Evolutionary conservation across 2,797 vertebrate genomes (phyloP).

Genomic region (Muraenolepis orangiensis): DNA sequence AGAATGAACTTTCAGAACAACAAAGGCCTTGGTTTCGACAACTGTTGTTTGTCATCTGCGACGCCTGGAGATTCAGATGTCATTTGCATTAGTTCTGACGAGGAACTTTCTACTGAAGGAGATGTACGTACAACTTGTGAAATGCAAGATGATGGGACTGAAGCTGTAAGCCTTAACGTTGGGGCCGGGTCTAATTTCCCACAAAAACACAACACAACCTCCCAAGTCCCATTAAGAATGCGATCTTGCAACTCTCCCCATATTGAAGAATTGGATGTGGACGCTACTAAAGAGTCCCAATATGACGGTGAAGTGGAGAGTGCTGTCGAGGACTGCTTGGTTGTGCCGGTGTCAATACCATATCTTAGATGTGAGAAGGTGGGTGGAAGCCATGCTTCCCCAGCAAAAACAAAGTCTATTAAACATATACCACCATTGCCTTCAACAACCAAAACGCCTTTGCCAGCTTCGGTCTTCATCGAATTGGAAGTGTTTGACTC

Average conservation of each 20-base stretch:
- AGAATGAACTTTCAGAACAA: background rate
- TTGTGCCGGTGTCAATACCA: constrained; percentile 15
- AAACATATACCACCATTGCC: background rate
- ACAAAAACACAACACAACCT: background rate
- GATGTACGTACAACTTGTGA: background rate
- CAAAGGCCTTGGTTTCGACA: background rate
- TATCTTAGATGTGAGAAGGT: constrained; percentile 20
- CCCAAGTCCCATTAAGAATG: too few relatives aligned
- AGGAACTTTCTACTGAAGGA: background rate
- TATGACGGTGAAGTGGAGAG: background rate
- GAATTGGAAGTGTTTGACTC: constrained; percentile 32
- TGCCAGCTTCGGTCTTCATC: background rate
- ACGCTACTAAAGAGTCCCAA: background rate
- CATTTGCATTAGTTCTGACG: background rate
- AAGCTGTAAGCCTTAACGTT: background rate
- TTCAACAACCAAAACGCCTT: background rate
- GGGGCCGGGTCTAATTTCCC: background rate
- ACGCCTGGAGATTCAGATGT: background rate
- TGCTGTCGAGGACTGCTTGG: constrained; percentile 21
- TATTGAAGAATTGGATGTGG: background rate
- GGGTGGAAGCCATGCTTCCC: background rate
- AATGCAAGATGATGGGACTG: background rate
- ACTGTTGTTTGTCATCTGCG: too few relatives aligned
- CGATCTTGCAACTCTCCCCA: too few relatives aligned
- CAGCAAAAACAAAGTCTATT: background rate